Evolutionary conservation across 1,140 invertebrate species (phyloP).

Genomic region (Neoseiulus cucumeris): DNA sequence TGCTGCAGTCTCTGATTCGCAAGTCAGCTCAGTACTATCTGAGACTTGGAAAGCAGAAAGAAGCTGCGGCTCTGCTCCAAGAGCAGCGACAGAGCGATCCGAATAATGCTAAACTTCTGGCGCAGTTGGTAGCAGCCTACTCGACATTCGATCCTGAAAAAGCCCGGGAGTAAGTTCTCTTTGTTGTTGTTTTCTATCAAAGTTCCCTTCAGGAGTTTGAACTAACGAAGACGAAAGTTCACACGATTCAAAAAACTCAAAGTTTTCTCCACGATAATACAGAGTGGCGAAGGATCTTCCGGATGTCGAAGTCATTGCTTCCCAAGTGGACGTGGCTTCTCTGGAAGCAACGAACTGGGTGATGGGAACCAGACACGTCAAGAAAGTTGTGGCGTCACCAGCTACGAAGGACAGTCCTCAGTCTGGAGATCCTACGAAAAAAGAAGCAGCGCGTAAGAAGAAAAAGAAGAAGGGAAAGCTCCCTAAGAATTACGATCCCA

Average conservation of each 20-base stretch:
- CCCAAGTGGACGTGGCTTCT: constrained; percentile 53
- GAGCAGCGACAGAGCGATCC: constrained; percentile 55
- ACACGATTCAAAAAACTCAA: too few species aligned
- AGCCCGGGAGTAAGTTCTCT: constrained; percentile 36
- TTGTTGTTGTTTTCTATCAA: not conserved
- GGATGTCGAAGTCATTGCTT: constrained; percentile 38
- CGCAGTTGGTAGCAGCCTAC: constrained; percentile 70
- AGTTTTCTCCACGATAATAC: not conserved
- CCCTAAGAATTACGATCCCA: constrained; percentile 72
- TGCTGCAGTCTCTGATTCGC: not conserved
- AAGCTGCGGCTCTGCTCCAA: constrained; percentile 60
- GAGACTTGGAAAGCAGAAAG: constrained; percentile 46
- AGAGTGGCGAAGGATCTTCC: constrained; percentile 39
- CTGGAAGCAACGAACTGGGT: constrained; percentile 70
- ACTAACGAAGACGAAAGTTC: too few species aligned
- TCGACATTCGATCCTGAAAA: constrained; percentile 51
- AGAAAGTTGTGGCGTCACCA: constrained; percentile 38
- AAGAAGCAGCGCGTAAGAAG: constrained; percentile 17
- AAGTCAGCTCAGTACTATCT: constrained; percentile 50
- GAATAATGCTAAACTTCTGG: constrained; percentile 51
- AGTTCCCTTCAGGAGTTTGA: not conserved
- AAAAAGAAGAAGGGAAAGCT: constrained; percentile 37
- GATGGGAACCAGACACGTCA: constrained; percentile 61
- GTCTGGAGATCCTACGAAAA: constrained; percentile 16
- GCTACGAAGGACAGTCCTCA: constrained; percentile 31